Evolutionary conservation across 92 coral and sea anemone genomes (phyloP).

Genomic region (Actinernus sp.): DNA sequence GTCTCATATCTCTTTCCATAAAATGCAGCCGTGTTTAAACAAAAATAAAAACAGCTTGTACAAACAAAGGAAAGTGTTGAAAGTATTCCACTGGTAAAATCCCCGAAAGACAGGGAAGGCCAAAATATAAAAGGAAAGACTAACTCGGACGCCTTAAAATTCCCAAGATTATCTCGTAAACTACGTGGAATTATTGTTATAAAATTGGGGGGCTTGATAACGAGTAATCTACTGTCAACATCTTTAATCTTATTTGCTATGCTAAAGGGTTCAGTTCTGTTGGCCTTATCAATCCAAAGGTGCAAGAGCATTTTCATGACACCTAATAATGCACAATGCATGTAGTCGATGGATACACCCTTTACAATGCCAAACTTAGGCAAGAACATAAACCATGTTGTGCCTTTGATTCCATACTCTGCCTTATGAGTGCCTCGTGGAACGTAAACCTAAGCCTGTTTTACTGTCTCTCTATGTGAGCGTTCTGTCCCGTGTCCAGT

Average conservation of each 20-base stretch:
- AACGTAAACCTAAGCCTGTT: constrained; percentile 1
- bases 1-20: constrained; percentile 48
- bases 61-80: constrained; percentile 25
- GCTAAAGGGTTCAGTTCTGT: constrained; percentile 38
- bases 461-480: constrained; percentile 19
- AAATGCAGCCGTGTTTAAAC: too few species aligned
- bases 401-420: constrained; percentile 40
- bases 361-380: constrained; percentile 15
- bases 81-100: constrained; percentile 43
- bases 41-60: constrained; percentile 33
- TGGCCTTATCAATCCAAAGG: constrained; percentile 53
- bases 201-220: constrained; percentile 55
- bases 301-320: constrained; percentile 51
- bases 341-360: constrained; percentile 73
- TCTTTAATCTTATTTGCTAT: constrained; percentile 1
- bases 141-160: constrained; percentile 52
- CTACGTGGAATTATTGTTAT: constrained; percentile 37
- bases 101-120: constrained; percentile 43
- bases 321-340: constrained; percentile 74
- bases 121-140: constrained; percentile 29
- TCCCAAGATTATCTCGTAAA: constrained; percentile 21
- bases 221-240: constrained; percentile 45
- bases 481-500: constrained; percentile 59
- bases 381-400: constrained; percentile 19
- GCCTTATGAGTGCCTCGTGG: too few species aligned